Conservation (phyloP, 2,113 vertebrate species). For the Ammodytes dubius region DNA sequence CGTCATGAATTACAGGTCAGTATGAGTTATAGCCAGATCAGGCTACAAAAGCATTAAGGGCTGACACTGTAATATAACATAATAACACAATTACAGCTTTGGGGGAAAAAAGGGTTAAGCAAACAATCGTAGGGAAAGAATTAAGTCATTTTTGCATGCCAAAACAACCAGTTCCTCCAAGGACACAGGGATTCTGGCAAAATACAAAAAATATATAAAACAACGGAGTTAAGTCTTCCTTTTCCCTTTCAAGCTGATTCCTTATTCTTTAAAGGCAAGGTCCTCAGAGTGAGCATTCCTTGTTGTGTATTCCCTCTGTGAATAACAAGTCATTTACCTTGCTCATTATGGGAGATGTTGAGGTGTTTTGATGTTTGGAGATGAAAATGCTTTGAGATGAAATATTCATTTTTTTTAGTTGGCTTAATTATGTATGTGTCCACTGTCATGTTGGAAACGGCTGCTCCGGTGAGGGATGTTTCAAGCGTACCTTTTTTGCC, state of each 20-base stretch:
- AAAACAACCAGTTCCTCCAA: conserved; percentile 26
- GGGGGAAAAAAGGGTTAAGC: conserved; percentile 16
- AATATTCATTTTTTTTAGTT: conserved; percentile 79
- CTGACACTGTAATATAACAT: conserved; percentile 57
- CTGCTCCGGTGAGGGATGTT: conserved; percentile 75
- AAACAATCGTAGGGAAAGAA: conserved; percentile 45
- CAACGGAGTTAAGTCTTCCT: background rate
- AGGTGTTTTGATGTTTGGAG: conserved; percentile 82
- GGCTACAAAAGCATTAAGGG: conserved; percentile 45
- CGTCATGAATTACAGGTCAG: conserved; percentile 63
- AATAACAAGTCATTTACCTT: conserved; percentile 68
- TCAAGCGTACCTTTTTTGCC: conserved; percentile 75
- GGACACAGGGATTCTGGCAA: conserved; percentile 6
- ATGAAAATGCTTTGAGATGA: conserved; percentile 78
- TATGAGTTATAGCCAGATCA: conserved; percentile 50
- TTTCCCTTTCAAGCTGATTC: conserved; percentile 7
- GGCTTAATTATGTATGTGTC: conserved; percentile 82
- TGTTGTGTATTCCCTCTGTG: conserved; percentile 69
- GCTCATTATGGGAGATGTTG: conserved; percentile 77
- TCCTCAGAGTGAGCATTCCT: conserved; percentile 49
- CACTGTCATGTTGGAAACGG: conserved; percentile 77
- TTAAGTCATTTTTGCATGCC: conserved; percentile 10
- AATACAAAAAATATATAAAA: conserved; percentile 14
- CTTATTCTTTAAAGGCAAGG: conserved; percentile 30
- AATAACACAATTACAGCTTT: conserved; percentile 56